Percentiles rank a stretch among this genome's conserved stretches.
phyloP scores from a whole-genome alignment of 2,113 vertebrate genomes.

The Cryptomyrus ogoouensis region DNA sequence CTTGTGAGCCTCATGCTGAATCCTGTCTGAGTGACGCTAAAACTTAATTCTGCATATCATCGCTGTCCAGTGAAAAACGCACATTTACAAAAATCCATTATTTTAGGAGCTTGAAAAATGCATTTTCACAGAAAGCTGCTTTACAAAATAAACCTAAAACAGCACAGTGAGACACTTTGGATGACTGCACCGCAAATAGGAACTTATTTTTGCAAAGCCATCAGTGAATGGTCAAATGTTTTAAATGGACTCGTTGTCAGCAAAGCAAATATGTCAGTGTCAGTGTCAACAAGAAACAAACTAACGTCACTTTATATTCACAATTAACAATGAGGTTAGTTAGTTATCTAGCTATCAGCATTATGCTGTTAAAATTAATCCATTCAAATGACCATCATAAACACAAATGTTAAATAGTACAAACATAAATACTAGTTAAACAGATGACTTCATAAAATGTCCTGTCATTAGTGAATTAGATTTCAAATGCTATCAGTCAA shows the following conservation, averaged over 20 bases:
- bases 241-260: neutral
- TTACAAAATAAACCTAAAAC: neutral
- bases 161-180: neutral
- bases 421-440: neutral
- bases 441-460: neutral
- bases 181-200: neutral
- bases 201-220: neutral
- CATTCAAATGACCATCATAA: neutral
- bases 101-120: neutral
- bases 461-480: neutral
- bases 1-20: neutral
- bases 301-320: neutral
- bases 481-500: neutral
- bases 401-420: neutral
- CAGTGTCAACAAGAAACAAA: neutral
- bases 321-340: neutral
- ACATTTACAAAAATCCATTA: neutral
- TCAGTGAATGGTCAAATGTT: neutral
- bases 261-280: neutral
- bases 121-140: neutral
- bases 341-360: neutral
- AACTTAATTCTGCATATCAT: neutral
- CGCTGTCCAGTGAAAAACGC: neutral
- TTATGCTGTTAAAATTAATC: neutral
- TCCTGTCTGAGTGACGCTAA: neutral